A percentile compares a stretch with the other conserved stretches of the same genome.
Evolutionary conservation across 64 coral and sea anemone species (phyloP).

Genomic region (Exaiptasia diaphana): DNA sequence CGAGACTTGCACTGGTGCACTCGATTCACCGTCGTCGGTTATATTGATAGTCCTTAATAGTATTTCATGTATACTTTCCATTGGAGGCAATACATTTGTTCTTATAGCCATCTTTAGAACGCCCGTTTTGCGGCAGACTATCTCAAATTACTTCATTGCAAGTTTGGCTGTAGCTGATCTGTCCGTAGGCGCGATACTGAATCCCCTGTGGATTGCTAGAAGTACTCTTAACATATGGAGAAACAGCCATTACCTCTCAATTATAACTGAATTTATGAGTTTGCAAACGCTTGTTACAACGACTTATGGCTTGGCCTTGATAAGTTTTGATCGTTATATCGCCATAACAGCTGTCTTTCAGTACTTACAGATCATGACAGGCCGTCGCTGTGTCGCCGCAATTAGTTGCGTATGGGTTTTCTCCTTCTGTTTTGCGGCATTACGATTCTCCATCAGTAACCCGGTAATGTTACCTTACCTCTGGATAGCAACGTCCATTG

Average conservation of each 20-base stretch:
- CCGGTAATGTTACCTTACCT: conserved; percentile 50
- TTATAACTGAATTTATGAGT: conserved; percentile 56
- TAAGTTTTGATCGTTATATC: conserved; percentile 70
- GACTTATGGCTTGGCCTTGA: conserved; percentile 51
- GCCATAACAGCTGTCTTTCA: conserved; percentile 49
- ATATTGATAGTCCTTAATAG: conserved; percentile 39
- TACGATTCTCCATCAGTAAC: conserved; percentile 22
- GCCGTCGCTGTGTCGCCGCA: not conserved
- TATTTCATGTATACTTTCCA: conserved; percentile 49
- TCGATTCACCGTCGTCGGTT: conserved; percentile 11
- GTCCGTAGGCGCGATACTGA: conserved; percentile 53
- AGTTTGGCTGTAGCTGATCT: conserved; percentile 66
- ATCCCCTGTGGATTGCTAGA: conserved; percentile 61
- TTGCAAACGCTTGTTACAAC: conserved; percentile 62
- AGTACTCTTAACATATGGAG: conserved; percentile 57
- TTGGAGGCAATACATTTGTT: conserved; percentile 52
- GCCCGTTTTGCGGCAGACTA: conserved; percentile 42
- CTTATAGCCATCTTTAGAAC: conserved; percentile 59
- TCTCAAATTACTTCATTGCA: conserved; percentile 74
- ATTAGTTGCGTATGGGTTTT: conserved; percentile 55
- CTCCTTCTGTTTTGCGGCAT: conserved; percentile 47
- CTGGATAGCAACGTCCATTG: conserved; percentile 58
- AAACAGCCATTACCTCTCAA: conserved; percentile 40
- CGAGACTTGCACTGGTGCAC: conserved; percentile 32
- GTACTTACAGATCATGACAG: conserved; percentile 43